phyloP scores from a whole-genome alignment of 1,140 invertebrate species.

The Patella vulgata region DNA sequence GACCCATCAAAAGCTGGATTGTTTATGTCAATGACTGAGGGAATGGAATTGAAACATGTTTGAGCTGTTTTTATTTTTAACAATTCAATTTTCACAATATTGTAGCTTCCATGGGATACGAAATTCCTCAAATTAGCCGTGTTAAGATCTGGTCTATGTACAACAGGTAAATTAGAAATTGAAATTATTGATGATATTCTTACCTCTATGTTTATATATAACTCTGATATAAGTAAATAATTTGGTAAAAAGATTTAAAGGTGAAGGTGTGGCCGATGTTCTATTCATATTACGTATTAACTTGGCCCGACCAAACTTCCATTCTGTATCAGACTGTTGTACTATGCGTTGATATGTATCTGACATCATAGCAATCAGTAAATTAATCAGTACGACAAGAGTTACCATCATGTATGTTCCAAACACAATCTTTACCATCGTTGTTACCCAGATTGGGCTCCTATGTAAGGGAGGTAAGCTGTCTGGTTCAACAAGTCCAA shows the following conservation, averaged over 20 bases:
- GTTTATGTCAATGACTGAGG: too few species aligned
- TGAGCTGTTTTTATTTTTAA: too few species aligned
- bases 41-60: too few species aligned
- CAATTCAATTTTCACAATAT: too few species aligned
- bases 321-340: constrained; percentile 99
- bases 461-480: constrained; percentile 71
- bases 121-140: too few species aligned
- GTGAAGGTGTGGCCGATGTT: constrained; percentile 95
- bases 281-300: constrained; percentile 98
- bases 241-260: constrained; percentile 94
- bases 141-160: too few species aligned
- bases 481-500: constrained; percentile 92
- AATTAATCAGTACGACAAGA: constrained; percentile 96
- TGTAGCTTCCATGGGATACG: too few species aligned
- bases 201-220: constrained; percentile 80
- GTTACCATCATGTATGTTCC: constrained; percentile 98
- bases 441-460: constrained; percentile 69
- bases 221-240: constrained; percentile 75
- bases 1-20: too few species aligned
- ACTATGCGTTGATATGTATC: constrained; percentile 98
- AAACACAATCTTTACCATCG: constrained; percentile 78
- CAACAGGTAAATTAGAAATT: too few species aligned
- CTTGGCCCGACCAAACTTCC: constrained; percentile 99
- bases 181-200: too few species aligned
- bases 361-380: constrained; percentile 99